Evolutionary conservation across 2,888 invertebrate species (phyloP), one percentile per base, ranked within the genome.

Genomic region (Drosophila trichaetosa): DNA sequence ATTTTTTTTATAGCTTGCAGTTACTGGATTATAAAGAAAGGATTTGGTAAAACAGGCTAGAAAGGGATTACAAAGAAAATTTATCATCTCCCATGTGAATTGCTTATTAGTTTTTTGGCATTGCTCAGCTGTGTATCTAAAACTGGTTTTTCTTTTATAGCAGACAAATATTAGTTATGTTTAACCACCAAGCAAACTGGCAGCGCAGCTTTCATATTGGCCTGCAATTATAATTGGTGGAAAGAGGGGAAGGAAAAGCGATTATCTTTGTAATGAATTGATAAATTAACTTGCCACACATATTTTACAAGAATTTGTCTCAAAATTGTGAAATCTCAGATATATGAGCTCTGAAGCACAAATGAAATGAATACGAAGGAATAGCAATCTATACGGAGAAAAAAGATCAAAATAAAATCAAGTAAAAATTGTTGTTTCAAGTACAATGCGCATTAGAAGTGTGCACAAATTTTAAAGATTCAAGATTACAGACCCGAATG

Each of bases 81-180:
- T 18, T 10, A 24, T 31, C 38, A 38, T 29, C 29, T 42, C 2
- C 21, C 10, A 38, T 33, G 31, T 33, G 31, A 34, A 24, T 13
- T 40, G n/a, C 24, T 36, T 31, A 36, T 16, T 29, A 36, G 21
- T 48, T 52, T 53, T 46, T 46, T 46, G 46, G n/a, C 10, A 40
- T 60, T 21, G 24, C 16, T 48, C 51, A 24, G 27, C 48, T 38
- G 48, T 21, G 46, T 54, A 31, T 60, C 29, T 56, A 21, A 69
- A 87, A 78, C 82, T 71, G 82, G 82, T 73, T 81, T 81, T 71
- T 4, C 29, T 36, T 40, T 53, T 53, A 21, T 21, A 4, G 16
- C 34, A 29, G 31, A 18, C 13, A 27, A 1, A n/a, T 29, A 5
- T 6, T 49, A 42, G 36, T 36, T 49, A 16, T 48, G 24, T 29